These are phyloP conservation scores for Lates calcarifer DNA, from an alignment of 2,113 vertebrate species.

Conservation along the genomic window DNA sequence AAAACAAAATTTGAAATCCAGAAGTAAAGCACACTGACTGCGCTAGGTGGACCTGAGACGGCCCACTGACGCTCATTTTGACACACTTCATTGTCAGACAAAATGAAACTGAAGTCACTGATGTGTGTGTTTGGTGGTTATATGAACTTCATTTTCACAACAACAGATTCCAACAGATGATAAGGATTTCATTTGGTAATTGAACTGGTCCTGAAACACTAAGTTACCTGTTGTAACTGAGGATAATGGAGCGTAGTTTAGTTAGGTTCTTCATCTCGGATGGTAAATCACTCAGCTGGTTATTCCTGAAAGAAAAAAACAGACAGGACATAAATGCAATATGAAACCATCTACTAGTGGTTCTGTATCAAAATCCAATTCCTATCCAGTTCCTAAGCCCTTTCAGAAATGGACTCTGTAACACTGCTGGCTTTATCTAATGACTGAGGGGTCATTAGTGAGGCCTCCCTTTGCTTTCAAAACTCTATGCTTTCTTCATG, in stretches of 20 bases:
- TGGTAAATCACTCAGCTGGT: conserved; percentile 90
- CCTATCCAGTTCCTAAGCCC: too few relatives aligned
- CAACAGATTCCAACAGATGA: background rate
- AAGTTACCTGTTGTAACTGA: conserved; percentile 92
- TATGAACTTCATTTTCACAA: background rate
- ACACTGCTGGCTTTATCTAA: background rate
- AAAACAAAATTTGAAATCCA: too few relatives aligned
- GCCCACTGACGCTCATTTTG: too few relatives aligned
- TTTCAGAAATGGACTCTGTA: background rate
- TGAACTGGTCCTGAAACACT: background rate
- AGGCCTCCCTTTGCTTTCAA: too few relatives aligned
- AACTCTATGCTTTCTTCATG: too few relatives aligned
- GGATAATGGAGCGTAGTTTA: conserved; percentile 88
- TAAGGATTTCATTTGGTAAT: background rate
- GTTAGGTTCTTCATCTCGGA: conserved; percentile 88
- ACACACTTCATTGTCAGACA: background rate
- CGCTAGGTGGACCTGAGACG: too few relatives aligned
- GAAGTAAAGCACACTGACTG: too few relatives aligned
- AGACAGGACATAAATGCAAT: background rate
- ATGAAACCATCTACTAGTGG: background rate
- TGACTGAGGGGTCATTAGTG: too few relatives aligned
- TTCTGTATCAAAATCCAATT: background rate
- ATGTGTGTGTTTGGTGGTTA: background rate
- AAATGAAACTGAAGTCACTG: background rate
- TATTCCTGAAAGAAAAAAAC: conserved; percentile 87